Conservation (phyloP, 2,113 vertebrate species). For the Trichomycterus rosablanca region DNA sequence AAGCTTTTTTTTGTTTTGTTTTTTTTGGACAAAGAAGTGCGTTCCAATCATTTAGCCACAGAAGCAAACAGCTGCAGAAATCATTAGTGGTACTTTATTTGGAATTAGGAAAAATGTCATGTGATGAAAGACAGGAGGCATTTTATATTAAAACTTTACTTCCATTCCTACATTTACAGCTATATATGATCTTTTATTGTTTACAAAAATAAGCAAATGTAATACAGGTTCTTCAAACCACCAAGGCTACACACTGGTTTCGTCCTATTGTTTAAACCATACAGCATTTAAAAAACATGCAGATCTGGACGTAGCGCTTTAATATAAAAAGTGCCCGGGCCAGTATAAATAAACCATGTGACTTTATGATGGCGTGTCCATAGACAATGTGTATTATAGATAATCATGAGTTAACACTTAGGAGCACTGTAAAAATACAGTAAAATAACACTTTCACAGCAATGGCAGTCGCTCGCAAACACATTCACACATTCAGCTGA, state of each 20-base stretch:
- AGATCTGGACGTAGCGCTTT: constrained; percentile 77
- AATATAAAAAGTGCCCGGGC: constrained; percentile 79
- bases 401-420: constrained; percentile 47
- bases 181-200: constrained; percentile 42
- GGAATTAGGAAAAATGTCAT: too few species aligned
- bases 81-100: too few species aligned
- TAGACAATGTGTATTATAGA: constrained; percentile 65
- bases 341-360: constrained; percentile 80
- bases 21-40: too few species aligned
- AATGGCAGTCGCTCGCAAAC: constrained; percentile 57
- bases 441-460: constrained; percentile 60
- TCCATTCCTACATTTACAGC: constrained; percentile 48
- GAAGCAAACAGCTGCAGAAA: too few species aligned
- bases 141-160: constrained; percentile 50
- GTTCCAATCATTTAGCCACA: too few species aligned
- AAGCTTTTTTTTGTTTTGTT: too few species aligned
- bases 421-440: constrained; percentile 63
- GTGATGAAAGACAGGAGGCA: background rate
- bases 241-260: constrained; percentile 70
- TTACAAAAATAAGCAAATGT: constrained; percentile 47
- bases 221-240: constrained; percentile 49
- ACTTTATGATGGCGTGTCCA: constrained; percentile 76
- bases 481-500: constrained; percentile 65
- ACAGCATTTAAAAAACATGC: constrained; percentile 81
- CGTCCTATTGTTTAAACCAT: constrained; percentile 77